Percentiles rank a stretch among this genome's conserved stretches.
These are phyloP conservation scores for Bradynema listronoti DNA, from an alignment of 1,140 invertebrate species.

Conservation along the genomic window DNA sequence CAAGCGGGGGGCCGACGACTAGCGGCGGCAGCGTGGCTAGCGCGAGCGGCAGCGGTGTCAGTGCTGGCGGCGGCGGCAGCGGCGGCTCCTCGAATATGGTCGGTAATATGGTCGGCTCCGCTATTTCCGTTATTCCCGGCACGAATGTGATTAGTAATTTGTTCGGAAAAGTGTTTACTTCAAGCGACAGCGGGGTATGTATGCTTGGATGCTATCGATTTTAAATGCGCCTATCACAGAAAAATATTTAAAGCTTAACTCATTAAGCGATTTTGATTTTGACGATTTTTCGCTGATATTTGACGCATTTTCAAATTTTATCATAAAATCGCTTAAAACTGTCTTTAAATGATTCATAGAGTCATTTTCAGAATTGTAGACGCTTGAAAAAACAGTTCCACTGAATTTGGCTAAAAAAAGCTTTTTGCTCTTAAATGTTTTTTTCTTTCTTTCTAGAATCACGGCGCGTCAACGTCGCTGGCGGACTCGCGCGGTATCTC, in stretches of 20 bases:
- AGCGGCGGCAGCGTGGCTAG: slow-evolving; percentile 23
- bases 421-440: too few relatives aligned
- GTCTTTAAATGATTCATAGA: not conserved
- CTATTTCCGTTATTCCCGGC: slow-evolving; percentile 51
- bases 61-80: slow-evolving; percentile 55
- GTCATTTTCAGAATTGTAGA: too few relatives aligned
- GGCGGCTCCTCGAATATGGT: slow-evolving; percentile 47
- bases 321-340: too few relatives aligned
- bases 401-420: too few relatives aligned
- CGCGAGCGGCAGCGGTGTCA: slow-evolving; percentile 23
- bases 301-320: too few relatives aligned
- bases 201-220: not conserved
- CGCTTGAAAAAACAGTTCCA: slow-evolving; percentile 12
- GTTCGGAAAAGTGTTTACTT: slow-evolving; percentile 54
- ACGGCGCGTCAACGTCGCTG: too few relatives aligned
- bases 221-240: too few relatives aligned
- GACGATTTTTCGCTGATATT: too few relatives aligned
- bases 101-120: slow-evolving; percentile 45
- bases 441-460: too few relatives aligned
- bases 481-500: too few relatives aligned
- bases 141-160: slow-evolving; percentile 70
- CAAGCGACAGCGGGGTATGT: slow-evolving; percentile 15
- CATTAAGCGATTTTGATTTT: too few relatives aligned
- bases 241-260: too few relatives aligned
- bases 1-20: not conserved